These are phyloP conservation scores for Zoanthus gigantus DNA, from an alignment of 92 coral and sea anemone species.

Conservation along the genomic window DNA sequence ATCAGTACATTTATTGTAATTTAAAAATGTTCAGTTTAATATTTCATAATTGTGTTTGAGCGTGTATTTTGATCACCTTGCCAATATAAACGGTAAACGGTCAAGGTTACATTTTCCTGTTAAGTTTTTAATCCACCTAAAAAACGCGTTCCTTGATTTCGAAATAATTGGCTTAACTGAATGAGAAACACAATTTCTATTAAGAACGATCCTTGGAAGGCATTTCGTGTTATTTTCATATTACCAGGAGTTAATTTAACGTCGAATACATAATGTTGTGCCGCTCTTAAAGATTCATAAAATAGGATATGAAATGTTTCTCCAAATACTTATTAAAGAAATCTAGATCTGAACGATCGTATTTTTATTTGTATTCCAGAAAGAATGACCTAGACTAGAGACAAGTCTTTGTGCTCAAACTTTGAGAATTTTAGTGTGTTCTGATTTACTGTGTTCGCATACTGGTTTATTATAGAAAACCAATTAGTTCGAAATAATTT, in stretches of 20 bases:
- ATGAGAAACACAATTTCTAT: not conserved
- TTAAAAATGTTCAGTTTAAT: constrained; percentile 3
- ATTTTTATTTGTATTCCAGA: not conserved
- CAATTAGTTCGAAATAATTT: constrained; percentile 25
- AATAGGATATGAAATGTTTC: not conserved
- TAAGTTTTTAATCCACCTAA: not conserved
- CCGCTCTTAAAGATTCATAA: not conserved
- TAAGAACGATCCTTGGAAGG: not conserved
- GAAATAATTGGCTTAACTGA: not conserved
- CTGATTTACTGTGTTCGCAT: not conserved
- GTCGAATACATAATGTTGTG: not conserved
- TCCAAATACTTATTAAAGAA: not conserved
- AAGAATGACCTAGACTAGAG: not conserved
- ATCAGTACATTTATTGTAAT: not conserved
- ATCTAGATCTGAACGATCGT: not conserved
- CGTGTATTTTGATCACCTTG: not conserved
- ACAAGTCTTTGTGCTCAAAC: not conserved
- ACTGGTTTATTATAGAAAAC: constrained; percentile 10
- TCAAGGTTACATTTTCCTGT: not conserved
- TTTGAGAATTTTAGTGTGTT: not conserved
- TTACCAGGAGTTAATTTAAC: not conserved
- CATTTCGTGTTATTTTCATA: not conserved
- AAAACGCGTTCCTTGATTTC: not conserved
- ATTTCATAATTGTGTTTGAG: not conserved
- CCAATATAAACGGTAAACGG: not conserved